phyloP scores from a whole-genome alignment of 2,797 vertebrate genomes.

The Amphiprion clarkii region DNA sequence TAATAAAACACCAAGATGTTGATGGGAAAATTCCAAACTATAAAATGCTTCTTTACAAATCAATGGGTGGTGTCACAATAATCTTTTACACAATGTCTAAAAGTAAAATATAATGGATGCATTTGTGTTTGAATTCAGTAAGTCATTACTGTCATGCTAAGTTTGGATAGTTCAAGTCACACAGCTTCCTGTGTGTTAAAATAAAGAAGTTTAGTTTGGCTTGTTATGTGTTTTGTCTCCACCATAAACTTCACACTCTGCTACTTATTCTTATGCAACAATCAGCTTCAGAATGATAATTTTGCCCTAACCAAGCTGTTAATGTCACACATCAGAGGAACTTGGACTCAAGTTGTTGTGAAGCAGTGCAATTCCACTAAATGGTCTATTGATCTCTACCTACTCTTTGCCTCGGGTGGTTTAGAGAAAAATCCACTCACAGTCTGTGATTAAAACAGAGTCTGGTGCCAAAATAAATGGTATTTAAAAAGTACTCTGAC shows the following conservation, averaged over 20 bases:
- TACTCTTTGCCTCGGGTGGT: conserved; percentile 18
- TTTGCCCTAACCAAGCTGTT: background rate
- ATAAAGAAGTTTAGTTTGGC: background rate
- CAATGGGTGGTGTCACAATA: too few relatives aligned
- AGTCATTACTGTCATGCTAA: background rate
- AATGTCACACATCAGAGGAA: background rate
- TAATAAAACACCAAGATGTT: too few relatives aligned
- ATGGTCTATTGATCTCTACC: conserved; percentile 34
- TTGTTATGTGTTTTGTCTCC: background rate
- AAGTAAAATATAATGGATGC: background rate
- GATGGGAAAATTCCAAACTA: too few relatives aligned
- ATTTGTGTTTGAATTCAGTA: conserved; percentile 1
- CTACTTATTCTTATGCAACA: background rate
- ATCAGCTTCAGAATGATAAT: background rate
- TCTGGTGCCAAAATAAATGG: conserved; percentile 26
- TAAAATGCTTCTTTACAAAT: too few relatives aligned
- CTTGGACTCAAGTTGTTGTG: conserved; percentile 1
- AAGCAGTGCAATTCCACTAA: conserved; percentile 22
- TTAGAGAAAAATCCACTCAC: conserved; percentile 7
- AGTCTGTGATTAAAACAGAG: conserved; percentile 31
- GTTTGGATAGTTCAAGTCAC: conserved; percentile 8
- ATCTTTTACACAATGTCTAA: too few relatives aligned
- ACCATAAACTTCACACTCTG: background rate
- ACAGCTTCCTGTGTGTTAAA: background rate
- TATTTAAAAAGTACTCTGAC: conserved; percentile 17